phyloP scores from a whole-genome alignment of 1,140 invertebrate species.

The Drosophila tani region DNA sequence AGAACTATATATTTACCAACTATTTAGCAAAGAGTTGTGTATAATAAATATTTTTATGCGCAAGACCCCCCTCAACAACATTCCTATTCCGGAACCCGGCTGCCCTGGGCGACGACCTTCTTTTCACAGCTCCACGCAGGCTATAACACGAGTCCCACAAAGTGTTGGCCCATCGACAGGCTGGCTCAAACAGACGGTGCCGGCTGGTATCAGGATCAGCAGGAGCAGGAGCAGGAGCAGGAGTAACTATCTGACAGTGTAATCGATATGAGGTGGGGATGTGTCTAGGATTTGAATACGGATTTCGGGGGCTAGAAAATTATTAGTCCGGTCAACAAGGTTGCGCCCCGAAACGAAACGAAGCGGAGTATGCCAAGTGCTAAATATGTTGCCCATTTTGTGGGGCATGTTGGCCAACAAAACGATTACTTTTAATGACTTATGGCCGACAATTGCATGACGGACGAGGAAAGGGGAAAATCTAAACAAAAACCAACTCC shows the following conservation, averaged over 20 bases:
- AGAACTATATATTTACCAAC: conserved; percentile 4
- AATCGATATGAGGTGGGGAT: conserved; percentile 42
- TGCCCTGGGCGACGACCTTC: conserved; percentile 56
- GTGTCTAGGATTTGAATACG: conserved; percentile 12
- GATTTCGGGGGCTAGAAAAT: conserved; percentile 4
- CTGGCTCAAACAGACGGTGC: conserved; percentile 25
- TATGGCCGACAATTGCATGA: conserved; percentile 79
- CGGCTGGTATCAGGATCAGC: conserved; percentile 46
- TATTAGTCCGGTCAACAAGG: conserved; percentile 59
- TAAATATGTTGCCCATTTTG: conserved; percentile 72
- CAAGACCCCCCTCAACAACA: conserved; percentile 28
- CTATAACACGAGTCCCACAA: conserved; percentile 9
- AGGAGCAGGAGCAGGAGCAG: background rate
- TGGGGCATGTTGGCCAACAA: conserved; percentile 78
- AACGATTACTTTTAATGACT: conserved; percentile 83
- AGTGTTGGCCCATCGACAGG: conserved; percentile 54
- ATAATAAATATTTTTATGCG: conserved; percentile 37
- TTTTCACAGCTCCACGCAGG: conserved; percentile 47
- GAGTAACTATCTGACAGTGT: conserved; percentile 31
- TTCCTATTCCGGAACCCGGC: conserved; percentile 27
- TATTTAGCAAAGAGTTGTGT: background rate
- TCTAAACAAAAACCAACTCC: conserved; percentile 12
- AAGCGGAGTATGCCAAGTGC: conserved; percentile 61
- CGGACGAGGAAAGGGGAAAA: conserved; percentile 15
- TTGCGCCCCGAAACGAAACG: conserved; percentile 50